Evolutionary conservation across 2,888 invertebrate species (phyloP).

Genomic region (Scrobipalpa atriplicella): DNA sequence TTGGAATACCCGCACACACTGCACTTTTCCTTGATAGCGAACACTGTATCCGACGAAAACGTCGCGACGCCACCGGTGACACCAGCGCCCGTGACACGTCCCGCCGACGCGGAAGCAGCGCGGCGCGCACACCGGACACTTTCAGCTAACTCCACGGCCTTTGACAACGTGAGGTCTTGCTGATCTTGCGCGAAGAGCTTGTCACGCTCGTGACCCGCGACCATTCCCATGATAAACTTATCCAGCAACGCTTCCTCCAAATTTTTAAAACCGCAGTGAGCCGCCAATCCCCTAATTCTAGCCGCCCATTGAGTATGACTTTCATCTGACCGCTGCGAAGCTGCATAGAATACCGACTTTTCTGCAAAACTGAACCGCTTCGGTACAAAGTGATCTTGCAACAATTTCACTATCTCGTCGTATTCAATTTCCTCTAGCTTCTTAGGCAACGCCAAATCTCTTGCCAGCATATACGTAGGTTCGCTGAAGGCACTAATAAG

Average conservation of each 20-base stretch:
- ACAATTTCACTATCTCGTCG: constrained; percentile 16
- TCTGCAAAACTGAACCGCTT: constrained; percentile 31
- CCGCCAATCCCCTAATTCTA: constrained; percentile 31
- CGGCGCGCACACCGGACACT: too few relatives aligned
- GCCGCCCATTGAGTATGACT: constrained; percentile 33
- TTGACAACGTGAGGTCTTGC: constrained; percentile 33
- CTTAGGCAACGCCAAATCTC: constrained; percentile 27
- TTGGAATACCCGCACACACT: constrained; percentile 31
- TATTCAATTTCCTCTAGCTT: constrained; percentile 25
- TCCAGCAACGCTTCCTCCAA: constrained; percentile 37
- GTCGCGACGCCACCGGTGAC: not conserved
- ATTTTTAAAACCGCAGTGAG: constrained; percentile 33
- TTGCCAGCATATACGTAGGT: constrained; percentile 3
- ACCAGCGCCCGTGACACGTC: not conserved
- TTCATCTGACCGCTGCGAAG: constrained; percentile 29
- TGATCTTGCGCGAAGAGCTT: constrained; percentile 36
- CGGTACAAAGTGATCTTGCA: constrained; percentile 30
- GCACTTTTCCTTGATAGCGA: not conserved
- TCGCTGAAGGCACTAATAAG: not conserved
- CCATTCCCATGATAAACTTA: constrained; percentile 40
- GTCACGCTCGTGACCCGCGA: constrained; percentile 38
- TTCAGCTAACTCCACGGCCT: constrained; percentile 36
- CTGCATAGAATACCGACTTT: constrained; percentile 29
- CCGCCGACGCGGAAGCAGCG: too few relatives aligned
- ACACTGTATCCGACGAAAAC: not conserved